These are phyloP conservation scores for Plagodis dolabraria DNA, from an alignment of 2,888 invertebrate species.

Conservation along the genomic window DNA sequence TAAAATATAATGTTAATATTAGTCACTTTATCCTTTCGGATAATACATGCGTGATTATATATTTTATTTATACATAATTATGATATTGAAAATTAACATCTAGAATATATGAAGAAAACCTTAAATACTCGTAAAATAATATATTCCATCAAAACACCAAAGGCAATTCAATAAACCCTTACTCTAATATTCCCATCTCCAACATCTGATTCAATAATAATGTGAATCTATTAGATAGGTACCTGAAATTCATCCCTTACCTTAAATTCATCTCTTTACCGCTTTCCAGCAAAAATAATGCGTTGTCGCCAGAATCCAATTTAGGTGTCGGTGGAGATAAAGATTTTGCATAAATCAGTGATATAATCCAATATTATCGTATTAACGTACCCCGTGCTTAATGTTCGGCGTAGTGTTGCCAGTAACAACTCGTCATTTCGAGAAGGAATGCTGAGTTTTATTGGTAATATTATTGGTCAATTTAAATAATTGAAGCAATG, in stretches of 20 bases:
- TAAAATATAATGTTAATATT: too few species aligned
- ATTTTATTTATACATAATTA: too few species aligned
- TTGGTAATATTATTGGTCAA: too few species aligned
- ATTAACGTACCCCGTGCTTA: slow-evolving; percentile 70
- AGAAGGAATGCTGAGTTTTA: too few species aligned
- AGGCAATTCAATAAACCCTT: slow-evolving; percentile 12
- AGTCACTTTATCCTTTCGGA: too few species aligned
- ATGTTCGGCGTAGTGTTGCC: slow-evolving; percentile 69
- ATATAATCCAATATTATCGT: slow-evolving; percentile 81
- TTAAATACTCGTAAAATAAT: too few species aligned
- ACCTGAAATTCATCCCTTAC: slow-evolving; percentile 39
- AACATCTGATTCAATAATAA: slow-evolving; percentile 40
- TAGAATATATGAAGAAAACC: too few species aligned
- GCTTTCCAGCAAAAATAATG: slow-evolving; percentile 57
- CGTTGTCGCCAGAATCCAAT: slow-evolving; percentile 75
- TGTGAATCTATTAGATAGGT: slow-evolving; percentile 39
- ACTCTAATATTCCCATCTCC: slow-evolving; percentile 23
- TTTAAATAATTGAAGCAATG: too few species aligned
- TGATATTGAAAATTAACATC: too few species aligned
- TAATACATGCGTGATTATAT: too few species aligned
- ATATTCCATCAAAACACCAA: neutral
- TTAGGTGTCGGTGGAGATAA: slow-evolving; percentile 76
- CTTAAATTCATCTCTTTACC: slow-evolving; percentile 39
- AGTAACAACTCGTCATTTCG: neutral
- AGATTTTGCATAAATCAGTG: slow-evolving; percentile 83